Evolutionary conservation across 2,113 vertebrate species (phyloP).

Genomic region (Cervus canadensis): DNA sequence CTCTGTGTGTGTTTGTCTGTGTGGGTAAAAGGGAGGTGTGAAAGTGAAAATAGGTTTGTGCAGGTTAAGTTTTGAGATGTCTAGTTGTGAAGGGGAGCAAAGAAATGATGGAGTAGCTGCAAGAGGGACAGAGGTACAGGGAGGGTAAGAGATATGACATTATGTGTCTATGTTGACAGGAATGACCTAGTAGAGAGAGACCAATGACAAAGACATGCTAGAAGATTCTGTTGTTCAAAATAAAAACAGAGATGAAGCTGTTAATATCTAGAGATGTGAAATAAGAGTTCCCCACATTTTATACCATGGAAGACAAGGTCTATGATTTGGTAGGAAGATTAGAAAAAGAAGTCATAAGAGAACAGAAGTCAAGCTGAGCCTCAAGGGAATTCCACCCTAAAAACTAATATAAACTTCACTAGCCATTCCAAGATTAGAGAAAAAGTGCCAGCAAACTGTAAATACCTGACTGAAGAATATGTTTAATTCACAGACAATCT

Average conservation of each 20-base stretch:
- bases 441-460: not conserved
- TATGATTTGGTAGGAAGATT: not conserved
- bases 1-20: not conserved
- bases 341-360: not conserved
- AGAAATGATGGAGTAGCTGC: not conserved
- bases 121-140: not conserved
- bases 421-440: not conserved
- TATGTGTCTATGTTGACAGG: not conserved
- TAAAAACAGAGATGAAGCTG: not conserved
- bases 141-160: not conserved
- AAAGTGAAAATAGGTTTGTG: not conserved
- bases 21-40: not conserved
- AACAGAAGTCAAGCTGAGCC: not conserved
- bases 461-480: not conserved
- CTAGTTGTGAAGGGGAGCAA: not conserved
- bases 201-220: not conserved
- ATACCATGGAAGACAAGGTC: not conserved
- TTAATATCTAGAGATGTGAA: not conserved
- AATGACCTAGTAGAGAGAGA: not conserved
- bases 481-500: not conserved
- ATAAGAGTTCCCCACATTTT: not conserved
- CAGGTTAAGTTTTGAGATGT: not conserved
- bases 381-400: conserved; percentile 13
- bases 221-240: not conserved
- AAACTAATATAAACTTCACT: conserved; percentile 1